Evolutionary conservation across 2,113 vertebrate genomes (phyloP).

Genomic region (Grantiella picta): DNA sequence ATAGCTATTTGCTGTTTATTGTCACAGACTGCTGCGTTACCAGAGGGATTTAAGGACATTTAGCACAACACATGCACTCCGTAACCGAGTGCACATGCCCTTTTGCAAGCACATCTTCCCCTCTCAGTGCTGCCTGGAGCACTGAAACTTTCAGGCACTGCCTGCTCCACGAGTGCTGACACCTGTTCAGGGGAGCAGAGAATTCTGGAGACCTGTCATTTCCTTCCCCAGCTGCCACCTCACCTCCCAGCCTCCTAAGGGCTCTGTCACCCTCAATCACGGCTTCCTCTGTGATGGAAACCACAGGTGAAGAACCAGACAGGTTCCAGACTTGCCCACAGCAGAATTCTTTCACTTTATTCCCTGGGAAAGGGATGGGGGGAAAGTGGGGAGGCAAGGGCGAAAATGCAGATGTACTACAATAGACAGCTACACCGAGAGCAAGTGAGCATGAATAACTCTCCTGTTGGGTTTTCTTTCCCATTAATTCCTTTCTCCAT

Average conservation of each 20-base stretch:
- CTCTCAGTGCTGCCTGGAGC: slow-evolving; percentile 17
- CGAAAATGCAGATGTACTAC: neutral
- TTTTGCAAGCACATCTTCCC: slow-evolving; percentile 47
- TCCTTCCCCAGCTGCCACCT: slow-evolving; percentile 39
- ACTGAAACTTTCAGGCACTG: neutral
- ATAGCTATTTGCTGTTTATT: slow-evolving; percentile 51
- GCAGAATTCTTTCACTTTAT: slow-evolving; percentile 2
- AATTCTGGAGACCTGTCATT: slow-evolving; percentile 38
- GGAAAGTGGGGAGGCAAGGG: neutral
- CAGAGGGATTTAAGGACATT: slow-evolving; percentile 47
- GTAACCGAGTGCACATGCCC: slow-evolving; percentile 2
- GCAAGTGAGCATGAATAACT: neutral
- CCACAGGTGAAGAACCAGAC: slow-evolving; percentile 32
- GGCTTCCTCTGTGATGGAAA: neutral
- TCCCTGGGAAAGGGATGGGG: neutral
- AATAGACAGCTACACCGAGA: neutral
- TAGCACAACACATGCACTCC: slow-evolving; percentile 41
- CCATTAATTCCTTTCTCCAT: neutral
- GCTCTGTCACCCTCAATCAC: slow-evolving; percentile 38
- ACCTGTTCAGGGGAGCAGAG: neutral
- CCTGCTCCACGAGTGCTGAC: neutral
- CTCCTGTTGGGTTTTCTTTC: neutral
- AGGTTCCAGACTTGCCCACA: slow-evolving; percentile 42
- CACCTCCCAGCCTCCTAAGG: slow-evolving; percentile 38
- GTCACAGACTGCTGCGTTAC: slow-evolving; percentile 21